Percentiles rank a stretch among this genome's conserved stretches.
Conservation (phyloP, 2,113 vertebrate species). For the Scopus umbretta region DNA sequence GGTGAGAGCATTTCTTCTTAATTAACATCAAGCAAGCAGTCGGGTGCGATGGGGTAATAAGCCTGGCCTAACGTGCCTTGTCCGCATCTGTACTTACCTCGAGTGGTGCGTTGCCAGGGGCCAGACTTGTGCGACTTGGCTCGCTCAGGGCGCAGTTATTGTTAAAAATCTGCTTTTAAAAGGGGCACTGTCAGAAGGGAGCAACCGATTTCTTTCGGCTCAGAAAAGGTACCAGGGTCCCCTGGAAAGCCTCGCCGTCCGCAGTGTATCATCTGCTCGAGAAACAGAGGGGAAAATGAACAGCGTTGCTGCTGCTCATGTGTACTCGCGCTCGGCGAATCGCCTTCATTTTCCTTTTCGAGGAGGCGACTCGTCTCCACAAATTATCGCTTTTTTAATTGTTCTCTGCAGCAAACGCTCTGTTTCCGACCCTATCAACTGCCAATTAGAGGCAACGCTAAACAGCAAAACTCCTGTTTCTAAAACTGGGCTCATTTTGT, state of each 20-base stretch:
- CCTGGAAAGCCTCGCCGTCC: background rate
- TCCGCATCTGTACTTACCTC: background rate
- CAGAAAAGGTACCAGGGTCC: no score
- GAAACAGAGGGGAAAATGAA: background rate
- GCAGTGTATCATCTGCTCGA: rapidly evolving
- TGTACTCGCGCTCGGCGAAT: background rate
- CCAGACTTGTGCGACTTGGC: background rate
- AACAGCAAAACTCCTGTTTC: background rate
- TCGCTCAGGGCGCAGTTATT: no score
- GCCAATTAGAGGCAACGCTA: background rate
- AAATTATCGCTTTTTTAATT: conserved; percentile 27
- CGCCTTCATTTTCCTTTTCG: background rate
- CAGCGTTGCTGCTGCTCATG: background rate
- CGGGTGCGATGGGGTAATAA: background rate
- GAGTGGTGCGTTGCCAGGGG: background rate
- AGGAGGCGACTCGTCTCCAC: conserved; percentile 1
- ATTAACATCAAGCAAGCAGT: background rate
- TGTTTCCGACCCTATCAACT: background rate
- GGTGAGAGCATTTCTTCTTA: background rate
- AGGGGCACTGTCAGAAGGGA: background rate
- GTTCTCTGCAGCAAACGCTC: background rate
- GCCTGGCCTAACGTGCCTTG: background rate
- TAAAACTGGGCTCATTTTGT: background rate
- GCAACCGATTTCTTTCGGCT: no score
- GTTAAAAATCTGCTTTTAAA: background rate